Conservation (phyloP, 2,888 invertebrate genomes). For the Drosophila merina region DNA sequence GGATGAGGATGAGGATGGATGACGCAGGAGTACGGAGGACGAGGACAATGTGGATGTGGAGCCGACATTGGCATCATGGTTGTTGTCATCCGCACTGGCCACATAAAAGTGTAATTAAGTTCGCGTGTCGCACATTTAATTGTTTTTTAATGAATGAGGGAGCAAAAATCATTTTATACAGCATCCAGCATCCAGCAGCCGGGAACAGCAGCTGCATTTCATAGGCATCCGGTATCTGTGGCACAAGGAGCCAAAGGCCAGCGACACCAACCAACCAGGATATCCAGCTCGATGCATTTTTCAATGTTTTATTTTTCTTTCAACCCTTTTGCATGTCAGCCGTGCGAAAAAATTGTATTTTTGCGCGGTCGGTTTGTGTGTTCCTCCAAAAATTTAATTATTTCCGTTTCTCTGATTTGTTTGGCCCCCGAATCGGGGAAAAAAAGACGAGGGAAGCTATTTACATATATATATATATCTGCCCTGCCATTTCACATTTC, state of each 20-base stretch:
- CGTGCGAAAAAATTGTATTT: slow-evolving; percentile 39
- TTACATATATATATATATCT: slow-evolving; percentile 9
- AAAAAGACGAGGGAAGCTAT: slow-evolving; percentile 16
- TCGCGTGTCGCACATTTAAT: slow-evolving; percentile 79
- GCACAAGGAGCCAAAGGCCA: slow-evolving; percentile 17
- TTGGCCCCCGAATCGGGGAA: slow-evolving; percentile 18
- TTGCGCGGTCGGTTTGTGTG: slow-evolving; percentile 10
- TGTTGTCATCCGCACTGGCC: slow-evolving; percentile 40
- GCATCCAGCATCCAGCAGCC: slow-evolving; percentile 13
- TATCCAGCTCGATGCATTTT: slow-evolving; percentile 17
- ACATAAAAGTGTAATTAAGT: slow-evolving; percentile 80
- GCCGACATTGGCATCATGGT: slow-evolving; percentile 35
- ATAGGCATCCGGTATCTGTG: slow-evolving; percentile 22
- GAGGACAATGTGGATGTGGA: slow-evolving; percentile 13
- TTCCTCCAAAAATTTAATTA: slow-evolving; percentile 41
- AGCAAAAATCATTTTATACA: slow-evolving; percentile 57
- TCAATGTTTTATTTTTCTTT: slow-evolving; percentile 4
- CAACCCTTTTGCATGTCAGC: slow-evolving; percentile 5
- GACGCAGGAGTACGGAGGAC: neutral
- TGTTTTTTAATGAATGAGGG: slow-evolving; percentile 80
- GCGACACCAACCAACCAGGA: neutral
- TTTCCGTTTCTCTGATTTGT: slow-evolving; percentile 44
- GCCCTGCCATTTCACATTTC: slow-evolving; percentile 13
- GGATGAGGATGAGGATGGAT: slow-evolving; percentile 1
- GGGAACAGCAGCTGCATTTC: slow-evolving; percentile 34